These are phyloP conservation scores for Labeo catla DNA, from an alignment of 2,113 vertebrate genomes.

Conservation along the genomic window DNA sequence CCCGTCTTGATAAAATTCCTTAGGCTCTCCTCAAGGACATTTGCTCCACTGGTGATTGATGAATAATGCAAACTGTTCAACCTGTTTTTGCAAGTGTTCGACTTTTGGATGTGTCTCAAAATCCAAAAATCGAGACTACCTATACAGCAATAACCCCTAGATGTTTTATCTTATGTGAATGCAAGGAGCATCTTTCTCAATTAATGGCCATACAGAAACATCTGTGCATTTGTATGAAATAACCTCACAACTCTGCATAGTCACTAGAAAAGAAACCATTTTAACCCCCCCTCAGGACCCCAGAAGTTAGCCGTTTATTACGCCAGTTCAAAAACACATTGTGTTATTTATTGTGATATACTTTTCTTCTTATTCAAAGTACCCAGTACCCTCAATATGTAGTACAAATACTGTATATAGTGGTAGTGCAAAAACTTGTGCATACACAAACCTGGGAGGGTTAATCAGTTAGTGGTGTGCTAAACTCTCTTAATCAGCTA, in stretches of 20 bases:
- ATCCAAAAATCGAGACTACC: background rate
- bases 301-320: background rate
- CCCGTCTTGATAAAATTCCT: background rate
- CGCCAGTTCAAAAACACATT: background rate
- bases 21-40: conserved; percentile 18
- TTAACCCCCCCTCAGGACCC: no score
- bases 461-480: background rate
- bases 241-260: background rate
- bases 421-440: background rate
- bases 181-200: background rate
- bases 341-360: background rate
- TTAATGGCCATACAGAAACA: background rate
- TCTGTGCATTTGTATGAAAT: background rate
- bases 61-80: background rate
- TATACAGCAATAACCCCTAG: background rate
- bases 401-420: background rate
- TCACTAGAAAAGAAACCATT: background rate
- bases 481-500: background rate
- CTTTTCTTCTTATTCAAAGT: background rate
- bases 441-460: background rate
- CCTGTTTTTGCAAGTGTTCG: background rate
- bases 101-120: background rate
- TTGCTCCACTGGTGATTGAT: background rate
- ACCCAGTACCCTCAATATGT: background rate
- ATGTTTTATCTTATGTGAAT: background rate